These are phyloP conservation scores for Nesoenas mayeri DNA, from an alignment of 2,113 vertebrate genomes.

Conservation along the genomic window DNA sequence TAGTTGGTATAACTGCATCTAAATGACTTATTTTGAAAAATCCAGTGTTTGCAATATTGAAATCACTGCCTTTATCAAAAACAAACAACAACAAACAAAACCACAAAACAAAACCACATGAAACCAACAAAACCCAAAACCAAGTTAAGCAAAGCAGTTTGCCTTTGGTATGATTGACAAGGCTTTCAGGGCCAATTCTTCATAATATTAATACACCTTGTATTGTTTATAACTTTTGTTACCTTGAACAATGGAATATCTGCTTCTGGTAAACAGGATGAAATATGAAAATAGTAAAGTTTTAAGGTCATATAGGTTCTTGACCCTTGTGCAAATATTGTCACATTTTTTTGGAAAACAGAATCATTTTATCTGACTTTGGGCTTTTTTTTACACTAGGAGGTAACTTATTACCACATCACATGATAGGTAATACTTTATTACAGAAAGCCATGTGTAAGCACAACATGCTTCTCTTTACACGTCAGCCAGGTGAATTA, in stretches of 20 bases:
- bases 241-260: background rate
- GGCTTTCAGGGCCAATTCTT: background rate
- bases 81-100: background rate
- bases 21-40: background rate
- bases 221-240: background rate
- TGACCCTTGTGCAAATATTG: background rate
- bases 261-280: background rate
- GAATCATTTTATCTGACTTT: background rate
- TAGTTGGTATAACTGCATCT: background rate
- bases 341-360: background rate
- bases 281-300: background rate
- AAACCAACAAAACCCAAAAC: background rate
- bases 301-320: background rate
- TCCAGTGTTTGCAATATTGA: background rate
- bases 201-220: background rate
- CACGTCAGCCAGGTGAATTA: background rate
- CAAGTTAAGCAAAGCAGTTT: background rate
- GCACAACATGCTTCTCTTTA: background rate
- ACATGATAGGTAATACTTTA: background rate
- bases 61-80: background rate
- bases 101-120: background rate
- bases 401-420: background rate
- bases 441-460: background rate
- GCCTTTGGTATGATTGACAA: background rate
- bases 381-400: background rate